phyloP scores from a whole-genome alignment of 2,797 vertebrate species.

The Novumbra hubbsi region DNA sequence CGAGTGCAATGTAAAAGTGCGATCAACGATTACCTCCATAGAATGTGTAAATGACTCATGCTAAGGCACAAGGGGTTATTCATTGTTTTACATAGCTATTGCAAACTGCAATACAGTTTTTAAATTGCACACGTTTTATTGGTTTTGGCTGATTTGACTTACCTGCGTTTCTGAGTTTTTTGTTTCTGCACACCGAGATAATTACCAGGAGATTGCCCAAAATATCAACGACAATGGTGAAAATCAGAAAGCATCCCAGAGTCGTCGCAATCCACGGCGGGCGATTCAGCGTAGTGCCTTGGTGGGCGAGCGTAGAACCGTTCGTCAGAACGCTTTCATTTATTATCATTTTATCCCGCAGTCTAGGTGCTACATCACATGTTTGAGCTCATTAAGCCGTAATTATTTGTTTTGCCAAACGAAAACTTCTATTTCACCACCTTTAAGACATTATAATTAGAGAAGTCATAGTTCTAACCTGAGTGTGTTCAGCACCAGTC shows the following conservation, averaged over 20 bases:
- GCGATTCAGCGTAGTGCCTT: conserved; percentile 65
- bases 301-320: conserved; percentile 69
- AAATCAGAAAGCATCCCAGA: conserved; percentile 88
- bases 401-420: not conserved
- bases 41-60: not conserved
- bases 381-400: not conserved
- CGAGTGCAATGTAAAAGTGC: not conserved
- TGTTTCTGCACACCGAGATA: conserved; percentile 91
- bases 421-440: conserved; percentile 5
- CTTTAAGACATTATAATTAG: no score
- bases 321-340: conserved; percentile 80
- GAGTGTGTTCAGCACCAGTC: not conserved
- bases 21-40: not conserved
- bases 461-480: not conserved
- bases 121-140: not conserved
- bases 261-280: conserved; percentile 85
- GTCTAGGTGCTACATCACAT: conserved; percentile 40
- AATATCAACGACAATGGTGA: conserved; percentile 91
- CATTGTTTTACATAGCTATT: not conserved
- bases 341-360: conserved; percentile 73
- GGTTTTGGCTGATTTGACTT: conserved; percentile 49
- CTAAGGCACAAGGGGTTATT: no score
- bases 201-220: conserved; percentile 93
- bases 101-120: not conserved
- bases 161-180: conserved; percentile 94